A percentile compares a stretch with the other conserved stretches of the same genome.
phyloP scores from a whole-genome alignment of 2,888 invertebrate species.

The Kryphioiulus occultus region DNA sequence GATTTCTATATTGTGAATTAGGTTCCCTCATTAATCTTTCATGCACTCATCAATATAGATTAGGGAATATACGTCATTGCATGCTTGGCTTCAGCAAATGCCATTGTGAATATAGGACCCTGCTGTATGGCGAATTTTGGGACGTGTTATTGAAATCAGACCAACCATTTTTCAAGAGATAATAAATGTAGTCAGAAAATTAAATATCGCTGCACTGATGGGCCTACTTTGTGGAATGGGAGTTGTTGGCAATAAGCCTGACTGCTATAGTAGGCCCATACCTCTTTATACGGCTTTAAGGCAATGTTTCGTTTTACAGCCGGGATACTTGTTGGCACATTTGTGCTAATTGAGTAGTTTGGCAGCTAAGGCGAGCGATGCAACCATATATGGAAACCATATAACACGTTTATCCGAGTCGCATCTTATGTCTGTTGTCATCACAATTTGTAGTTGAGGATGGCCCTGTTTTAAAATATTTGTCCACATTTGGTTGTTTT shows the following conservation, averaged over 20 bases:
- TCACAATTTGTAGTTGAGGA: too few species aligned
- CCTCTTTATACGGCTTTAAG: too few species aligned
- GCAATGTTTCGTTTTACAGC: too few species aligned
- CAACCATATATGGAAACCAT: too few species aligned
- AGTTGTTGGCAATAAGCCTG: background rate
- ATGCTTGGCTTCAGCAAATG: background rate
- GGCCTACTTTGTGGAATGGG: background rate
- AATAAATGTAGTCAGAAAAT: background rate
- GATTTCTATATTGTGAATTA: slow-evolving; percentile 25
- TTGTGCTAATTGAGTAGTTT: too few species aligned
- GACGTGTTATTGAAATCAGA: background rate
- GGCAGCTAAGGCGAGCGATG: too few species aligned
- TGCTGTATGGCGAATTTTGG: background rate
- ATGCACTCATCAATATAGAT: slow-evolving; percentile 22
- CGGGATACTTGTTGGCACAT: too few species aligned
- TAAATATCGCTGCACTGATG: background rate
- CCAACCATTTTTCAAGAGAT: background rate
- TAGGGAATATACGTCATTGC: background rate
- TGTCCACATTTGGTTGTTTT: too few species aligned
- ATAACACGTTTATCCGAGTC: too few species aligned
- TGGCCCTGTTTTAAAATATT: too few species aligned
- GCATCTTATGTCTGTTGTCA: too few species aligned
- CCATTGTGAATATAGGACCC: background rate
- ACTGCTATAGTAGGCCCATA: too few species aligned
- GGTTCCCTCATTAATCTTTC: slow-evolving; percentile 2